Percentiles rank a stretch among this genome's conserved stretches.
phyloP scores from a whole-genome alignment of 2,888 invertebrate species.

The Epinotia demarniana region DNA sequence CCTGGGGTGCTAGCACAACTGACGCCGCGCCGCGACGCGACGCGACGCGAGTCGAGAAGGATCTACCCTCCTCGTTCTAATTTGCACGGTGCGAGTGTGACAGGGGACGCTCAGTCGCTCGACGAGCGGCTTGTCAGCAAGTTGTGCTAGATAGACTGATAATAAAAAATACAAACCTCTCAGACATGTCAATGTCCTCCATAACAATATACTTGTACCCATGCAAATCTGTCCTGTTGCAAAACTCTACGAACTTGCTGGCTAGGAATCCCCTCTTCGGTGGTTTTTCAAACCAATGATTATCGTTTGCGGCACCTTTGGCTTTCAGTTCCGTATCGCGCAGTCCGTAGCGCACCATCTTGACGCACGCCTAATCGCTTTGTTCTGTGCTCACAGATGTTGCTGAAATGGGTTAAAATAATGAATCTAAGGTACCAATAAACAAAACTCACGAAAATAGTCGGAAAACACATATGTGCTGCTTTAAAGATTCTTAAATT shows the following conservation, averaged over 20 bases:
- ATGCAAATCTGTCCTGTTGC: conserved; percentile 87
- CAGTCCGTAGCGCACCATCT: conserved; percentile 48
- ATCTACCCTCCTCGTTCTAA: too few relatives aligned
- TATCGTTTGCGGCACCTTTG: conserved; percentile 34
- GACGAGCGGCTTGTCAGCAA: too few relatives aligned
- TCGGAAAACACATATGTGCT: too few relatives aligned
- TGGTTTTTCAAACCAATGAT: conserved; percentile 47
- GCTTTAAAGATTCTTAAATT: too few relatives aligned
- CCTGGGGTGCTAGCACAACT: too few relatives aligned
- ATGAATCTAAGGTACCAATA: too few relatives aligned
- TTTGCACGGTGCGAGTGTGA: too few relatives aligned
- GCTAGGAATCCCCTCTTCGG: conserved; percentile 54
- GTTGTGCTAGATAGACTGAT: too few relatives aligned
- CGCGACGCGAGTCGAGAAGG: too few relatives aligned
- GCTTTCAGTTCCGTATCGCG: conserved; percentile 48
- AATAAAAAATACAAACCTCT: conserved; percentile 76
- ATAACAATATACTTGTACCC: conserved; percentile 89
- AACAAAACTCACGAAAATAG: too few relatives aligned
- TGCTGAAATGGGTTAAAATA: background rate
- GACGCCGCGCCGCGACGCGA: too few relatives aligned
- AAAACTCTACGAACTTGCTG: conserved; percentile 82
- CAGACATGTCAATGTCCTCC: conserved; percentile 80
- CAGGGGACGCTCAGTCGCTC: too few relatives aligned
- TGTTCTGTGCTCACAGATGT: background rate
- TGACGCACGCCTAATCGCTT: background rate